These are phyloP conservation scores for Campoletis sonorensis DNA, from an alignment of 1,140 invertebrate species.

Conservation along the genomic window DNA sequence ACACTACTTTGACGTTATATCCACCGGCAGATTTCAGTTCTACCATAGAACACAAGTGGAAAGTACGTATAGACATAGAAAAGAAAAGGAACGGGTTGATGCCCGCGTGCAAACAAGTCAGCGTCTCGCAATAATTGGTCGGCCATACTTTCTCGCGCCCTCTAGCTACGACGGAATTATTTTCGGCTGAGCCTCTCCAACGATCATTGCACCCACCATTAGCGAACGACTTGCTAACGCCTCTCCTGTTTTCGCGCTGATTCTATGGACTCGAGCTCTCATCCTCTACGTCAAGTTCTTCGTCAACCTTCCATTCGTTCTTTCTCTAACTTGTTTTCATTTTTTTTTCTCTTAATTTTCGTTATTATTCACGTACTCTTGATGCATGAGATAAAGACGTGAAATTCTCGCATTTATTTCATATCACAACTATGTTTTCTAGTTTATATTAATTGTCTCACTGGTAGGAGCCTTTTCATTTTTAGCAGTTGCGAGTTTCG, in stretches of 20 bases:
- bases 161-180: slow-evolving; percentile 66
- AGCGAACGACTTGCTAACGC: slow-evolving; percentile 56
- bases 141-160: slow-evolving; percentile 54
- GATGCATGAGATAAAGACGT: slow-evolving; percentile 60
- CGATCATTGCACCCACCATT: slow-evolving; percentile 73
- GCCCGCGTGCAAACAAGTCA: slow-evolving; percentile 53
- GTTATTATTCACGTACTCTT: slow-evolving; percentile 75
- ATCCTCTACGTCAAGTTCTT: not conserved
- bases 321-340: slow-evolving; percentile 63
- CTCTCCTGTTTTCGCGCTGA: slow-evolving; percentile 27
- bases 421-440: not conserved
- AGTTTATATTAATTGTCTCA: not conserved
- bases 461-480: too few relatives aligned
- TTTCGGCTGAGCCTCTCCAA: slow-evolving; percentile 70
- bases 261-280: slow-evolving; percentile 16
- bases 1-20: slow-evolving; percentile 45
- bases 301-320: slow-evolving; percentile 29
- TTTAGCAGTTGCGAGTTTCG: too few relatives aligned
- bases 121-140: slow-evolving; percentile 72
- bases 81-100: slow-evolving; percentile 49
- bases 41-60: slow-evolving; percentile 64
- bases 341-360: slow-evolving; percentile 53
- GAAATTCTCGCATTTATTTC: slow-evolving; percentile 14
- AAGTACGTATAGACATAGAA: slow-evolving; percentile 56
- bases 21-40: slow-evolving; percentile 48